A percentile compares a stretch with the other conserved stretches of the same genome.
These are phyloP conservation scores for Eurypyga helias DNA, from an alignment of 2,113 vertebrate genomes.

Conservation along the genomic window DNA sequence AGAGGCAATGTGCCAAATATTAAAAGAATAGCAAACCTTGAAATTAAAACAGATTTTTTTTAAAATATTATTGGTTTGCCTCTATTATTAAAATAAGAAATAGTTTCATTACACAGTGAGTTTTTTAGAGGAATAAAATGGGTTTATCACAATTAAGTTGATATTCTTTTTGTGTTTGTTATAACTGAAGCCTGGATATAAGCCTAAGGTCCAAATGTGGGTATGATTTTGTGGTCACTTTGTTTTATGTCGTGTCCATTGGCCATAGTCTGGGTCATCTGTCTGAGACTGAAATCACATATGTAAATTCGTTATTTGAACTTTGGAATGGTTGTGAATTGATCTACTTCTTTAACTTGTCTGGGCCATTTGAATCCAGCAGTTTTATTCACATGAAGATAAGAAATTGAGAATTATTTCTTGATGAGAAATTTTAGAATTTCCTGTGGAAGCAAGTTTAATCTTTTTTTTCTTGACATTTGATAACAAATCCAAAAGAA, in stretches of 20 bases:
- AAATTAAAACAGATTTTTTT: not conserved
- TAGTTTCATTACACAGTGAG: not conserved
- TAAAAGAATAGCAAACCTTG: not conserved
- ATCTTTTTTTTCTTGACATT: not conserved
- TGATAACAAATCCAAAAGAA: not conserved
- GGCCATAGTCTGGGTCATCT: rapidly evolving
- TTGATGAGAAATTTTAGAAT: not conserved
- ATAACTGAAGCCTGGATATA: not conserved
- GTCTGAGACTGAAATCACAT: not conserved
- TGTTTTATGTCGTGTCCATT: rapidly evolving
- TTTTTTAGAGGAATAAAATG: not conserved
- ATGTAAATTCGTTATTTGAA: not conserved
- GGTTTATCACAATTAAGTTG: not conserved
- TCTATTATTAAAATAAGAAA: not conserved
- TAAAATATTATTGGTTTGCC: not conserved
- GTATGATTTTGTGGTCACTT: not conserved
- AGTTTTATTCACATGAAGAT: not conserved
- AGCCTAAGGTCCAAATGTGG: not conserved
- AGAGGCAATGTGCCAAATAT: not conserved
- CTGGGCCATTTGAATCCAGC: rapidly evolving
- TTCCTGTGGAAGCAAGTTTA: not conserved
- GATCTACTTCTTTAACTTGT: not conserved
- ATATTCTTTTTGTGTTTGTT: not conserved
- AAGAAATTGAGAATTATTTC: not conserved
- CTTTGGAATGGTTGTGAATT: not conserved